Evolutionary conservation across 2,888 invertebrate genomes (phyloP), one percentile per base, ranked within the genome.

Genomic region (Ormia ochracea): DNA sequence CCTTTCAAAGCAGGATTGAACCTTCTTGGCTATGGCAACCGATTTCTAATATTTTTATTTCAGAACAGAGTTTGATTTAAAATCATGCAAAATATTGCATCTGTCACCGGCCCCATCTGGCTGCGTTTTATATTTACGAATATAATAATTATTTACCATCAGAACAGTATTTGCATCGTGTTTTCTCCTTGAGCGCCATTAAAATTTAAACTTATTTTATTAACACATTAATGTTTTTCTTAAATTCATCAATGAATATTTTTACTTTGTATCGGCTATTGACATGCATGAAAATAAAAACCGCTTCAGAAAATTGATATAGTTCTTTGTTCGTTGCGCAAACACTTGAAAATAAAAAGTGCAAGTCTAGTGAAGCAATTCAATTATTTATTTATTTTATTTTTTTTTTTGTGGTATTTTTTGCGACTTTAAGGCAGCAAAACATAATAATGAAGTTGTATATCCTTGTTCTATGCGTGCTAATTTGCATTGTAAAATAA

Each of bases 401-500:
- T 19, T 1, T 36, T 36, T 7, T 3, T 9, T 7, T 14, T 41
- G 14, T 41, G 4, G 17, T 41, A 17, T 38, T 41, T 41, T 14
- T 1, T 17, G 5, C 6, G 17, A 14, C 1, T 4, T 36, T 36
- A 33, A n/a, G n/a, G 6, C 31, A 33, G n/a, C n/a, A 58, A 68
- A 17, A 33, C 23, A 45, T n/a, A 3, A 31, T 28, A 23, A 50
- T 19, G 58, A 50, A 58, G 43, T 69, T 50, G 59, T 21, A 45
- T 58, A 65, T 58, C 58, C 77, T 70, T 77, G 10, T 41, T 50
- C 23, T 31, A 41, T 14, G 50, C 66, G 36, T 17, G 17, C 36
- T 63, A 33, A 12, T 4, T 17, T 4, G 9, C 5, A 21, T 21
- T 21, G 7, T 26, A 23, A 23, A 23, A 48, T n/a, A 23, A 14